Percentiles rank a stretch among this genome's conserved stretches.
These are phyloP conservation scores for Rallus limicola DNA, from an alignment of 2,113 vertebrate species.

Conservation along the genomic window DNA sequence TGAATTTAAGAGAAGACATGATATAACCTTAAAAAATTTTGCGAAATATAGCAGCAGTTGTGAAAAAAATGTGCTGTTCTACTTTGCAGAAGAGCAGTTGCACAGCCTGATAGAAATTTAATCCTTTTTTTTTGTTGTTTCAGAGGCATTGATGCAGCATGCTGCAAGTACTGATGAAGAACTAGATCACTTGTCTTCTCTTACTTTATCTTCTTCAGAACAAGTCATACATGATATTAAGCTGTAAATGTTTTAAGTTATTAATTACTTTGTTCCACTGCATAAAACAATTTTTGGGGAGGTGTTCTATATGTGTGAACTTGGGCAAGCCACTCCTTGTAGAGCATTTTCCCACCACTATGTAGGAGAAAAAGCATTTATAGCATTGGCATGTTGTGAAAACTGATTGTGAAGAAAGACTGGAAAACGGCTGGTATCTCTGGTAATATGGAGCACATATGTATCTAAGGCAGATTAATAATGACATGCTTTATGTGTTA, in stretches of 20 bases:
- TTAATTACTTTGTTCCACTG: neutral
- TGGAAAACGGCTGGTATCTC: neutral
- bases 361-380: neutral
- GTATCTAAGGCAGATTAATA: constrained; percentile 6
- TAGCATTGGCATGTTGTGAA: neutral
- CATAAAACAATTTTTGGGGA: neutral
- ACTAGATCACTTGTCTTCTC: neutral
- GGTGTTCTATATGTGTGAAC: neutral
- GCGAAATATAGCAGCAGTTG: neutral
- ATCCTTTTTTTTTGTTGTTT: neutral
- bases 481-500: neutral
- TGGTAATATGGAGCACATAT: neutral
- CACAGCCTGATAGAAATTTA: neutral
- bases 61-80: neutral
- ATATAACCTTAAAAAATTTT: neutral
- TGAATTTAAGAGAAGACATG: neutral
- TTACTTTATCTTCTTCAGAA: neutral
- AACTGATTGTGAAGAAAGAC: neutral
- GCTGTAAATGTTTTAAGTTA: neutral
- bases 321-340: neutral
- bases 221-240: neutral
- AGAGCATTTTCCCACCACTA: neutral
- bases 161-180: neutral
- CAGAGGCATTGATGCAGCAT: neutral
- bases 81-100: neutral